Conservation (phyloP, 1,140 invertebrate species). For the Caenorhabditis brenneri region DNA sequence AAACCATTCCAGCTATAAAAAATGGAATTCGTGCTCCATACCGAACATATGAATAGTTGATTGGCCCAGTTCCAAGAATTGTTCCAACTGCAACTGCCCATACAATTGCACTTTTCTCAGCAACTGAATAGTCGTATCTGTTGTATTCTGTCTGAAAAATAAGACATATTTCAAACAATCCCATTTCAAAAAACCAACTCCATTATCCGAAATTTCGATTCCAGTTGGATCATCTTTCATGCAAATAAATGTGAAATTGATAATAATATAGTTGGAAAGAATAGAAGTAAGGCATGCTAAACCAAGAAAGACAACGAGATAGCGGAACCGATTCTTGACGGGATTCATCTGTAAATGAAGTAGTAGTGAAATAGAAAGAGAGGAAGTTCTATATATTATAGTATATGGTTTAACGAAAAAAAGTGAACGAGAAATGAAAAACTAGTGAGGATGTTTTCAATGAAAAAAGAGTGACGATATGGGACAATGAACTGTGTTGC, state of each 20-base stretch:
- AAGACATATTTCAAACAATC: not conserved
- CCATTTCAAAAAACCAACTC: constrained; percentile 19
- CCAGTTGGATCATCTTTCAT: constrained; percentile 52
- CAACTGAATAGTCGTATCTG: constrained; percentile 47
- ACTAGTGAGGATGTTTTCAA: not conserved
- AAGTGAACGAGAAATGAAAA: not conserved
- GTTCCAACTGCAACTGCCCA: constrained; percentile 53
- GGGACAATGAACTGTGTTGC: constrained; percentile 14
- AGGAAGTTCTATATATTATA: too few species aligned
- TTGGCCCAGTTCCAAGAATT: constrained; percentile 48
- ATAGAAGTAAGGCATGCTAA: constrained; percentile 61
- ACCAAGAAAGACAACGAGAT: constrained; percentile 76
- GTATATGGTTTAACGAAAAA: not conserved
- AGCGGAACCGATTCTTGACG: constrained; percentile 76
- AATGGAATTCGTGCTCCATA: constrained; percentile 44
- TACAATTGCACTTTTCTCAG: constrained; percentile 50
- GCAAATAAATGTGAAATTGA: constrained; percentile 56
- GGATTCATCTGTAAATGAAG: not conserved
- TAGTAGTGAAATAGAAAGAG: not conserved
- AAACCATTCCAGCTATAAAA: constrained; percentile 47
- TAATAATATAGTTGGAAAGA: constrained; percentile 50
- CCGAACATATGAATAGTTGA: constrained; percentile 49
- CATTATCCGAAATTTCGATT: constrained; percentile 23
- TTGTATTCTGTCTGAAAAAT: constrained; percentile 38
- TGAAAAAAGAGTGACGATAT: not conserved